These are phyloP conservation scores for Coreoperca whiteheadi DNA, from an alignment of 2,113 vertebrate species.

Conservation along the genomic window DNA sequence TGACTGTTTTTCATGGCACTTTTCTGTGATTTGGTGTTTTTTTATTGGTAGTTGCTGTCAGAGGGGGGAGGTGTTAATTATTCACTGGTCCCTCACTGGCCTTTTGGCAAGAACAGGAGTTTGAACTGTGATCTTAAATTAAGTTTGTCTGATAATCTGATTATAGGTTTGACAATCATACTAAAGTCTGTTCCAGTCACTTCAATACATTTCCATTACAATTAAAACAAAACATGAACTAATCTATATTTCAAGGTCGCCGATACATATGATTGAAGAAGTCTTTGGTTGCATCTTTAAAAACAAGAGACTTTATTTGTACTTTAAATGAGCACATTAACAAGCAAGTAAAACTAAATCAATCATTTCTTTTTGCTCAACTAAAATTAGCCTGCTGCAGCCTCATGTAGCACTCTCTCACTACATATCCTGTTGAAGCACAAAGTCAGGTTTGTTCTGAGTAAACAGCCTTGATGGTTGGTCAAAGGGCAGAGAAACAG, in stretches of 20 bases:
- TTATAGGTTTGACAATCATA: no score
- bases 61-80: neutral
- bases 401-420: neutral
- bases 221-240: neutral
- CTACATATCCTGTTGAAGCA: conserved; percentile 19
- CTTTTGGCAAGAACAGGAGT: neutral
- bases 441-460: neutral
- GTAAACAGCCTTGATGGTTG: conserved; percentile 6
- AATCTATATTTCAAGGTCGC: neutral
- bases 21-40: neutral
- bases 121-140: no score
- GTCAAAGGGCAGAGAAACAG: neutral
- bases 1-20: neutral
- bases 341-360: neutral
- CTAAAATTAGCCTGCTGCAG: neutral
- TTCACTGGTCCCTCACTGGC: neutral
- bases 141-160: neutral
- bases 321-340: neutral
- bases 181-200: no score
- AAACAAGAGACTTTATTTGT: neutral
- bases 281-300: neutral
- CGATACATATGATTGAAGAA: neutral
- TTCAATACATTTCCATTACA: neutral
- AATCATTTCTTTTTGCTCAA: neutral
- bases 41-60: neutral